A percentile compares a stretch with the other conserved stretches of the same genome.
Conservation (phyloP, 1,140 invertebrate genomes). For the Solenopsis fugax region DNA sequence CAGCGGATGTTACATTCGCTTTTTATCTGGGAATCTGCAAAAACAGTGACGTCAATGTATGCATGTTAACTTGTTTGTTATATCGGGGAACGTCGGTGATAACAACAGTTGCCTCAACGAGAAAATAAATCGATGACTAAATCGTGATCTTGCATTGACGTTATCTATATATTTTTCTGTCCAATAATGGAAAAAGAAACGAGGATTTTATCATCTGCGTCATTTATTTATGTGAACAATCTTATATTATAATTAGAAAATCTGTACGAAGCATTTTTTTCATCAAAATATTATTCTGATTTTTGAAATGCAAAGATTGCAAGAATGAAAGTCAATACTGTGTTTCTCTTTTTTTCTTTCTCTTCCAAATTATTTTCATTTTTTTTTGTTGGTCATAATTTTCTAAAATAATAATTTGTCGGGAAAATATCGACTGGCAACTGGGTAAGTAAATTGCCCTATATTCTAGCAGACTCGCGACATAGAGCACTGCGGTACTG, state of each 20-base stretch:
- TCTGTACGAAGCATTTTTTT: not conserved
- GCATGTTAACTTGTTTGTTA: conserved; percentile 41
- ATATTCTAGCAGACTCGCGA: conserved; percentile 24
- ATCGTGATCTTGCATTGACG: conserved; percentile 7
- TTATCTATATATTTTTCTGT: not conserved
- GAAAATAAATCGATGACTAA: conserved; percentile 5
- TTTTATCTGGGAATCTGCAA: conserved; percentile 1
- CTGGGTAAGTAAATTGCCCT: conserved; percentile 68
- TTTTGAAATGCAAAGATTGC: conserved; percentile 4
- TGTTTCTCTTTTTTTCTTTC: not conserved
- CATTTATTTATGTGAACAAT: conserved; percentile 13
- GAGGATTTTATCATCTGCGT: not conserved
- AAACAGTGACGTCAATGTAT: conserved; percentile 21
- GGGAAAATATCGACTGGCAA: conserved; percentile 20
- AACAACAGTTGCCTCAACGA: not conserved
- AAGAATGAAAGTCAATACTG: not conserved
- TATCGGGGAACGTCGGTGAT: not conserved
- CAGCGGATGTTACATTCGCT: conserved; percentile 8
- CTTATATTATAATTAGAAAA: conserved; percentile 32
- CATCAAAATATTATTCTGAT: conserved; percentile 10
- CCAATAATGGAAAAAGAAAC: not conserved
- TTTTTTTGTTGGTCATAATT: conserved; percentile 24
- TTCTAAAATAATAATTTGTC: conserved; percentile 8
- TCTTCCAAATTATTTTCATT: not conserved
- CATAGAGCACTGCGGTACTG: not conserved